Evolutionary conservation across 1,140 invertebrate genomes (phyloP).

Genomic region (Tachypleus tridentatus): DNA sequence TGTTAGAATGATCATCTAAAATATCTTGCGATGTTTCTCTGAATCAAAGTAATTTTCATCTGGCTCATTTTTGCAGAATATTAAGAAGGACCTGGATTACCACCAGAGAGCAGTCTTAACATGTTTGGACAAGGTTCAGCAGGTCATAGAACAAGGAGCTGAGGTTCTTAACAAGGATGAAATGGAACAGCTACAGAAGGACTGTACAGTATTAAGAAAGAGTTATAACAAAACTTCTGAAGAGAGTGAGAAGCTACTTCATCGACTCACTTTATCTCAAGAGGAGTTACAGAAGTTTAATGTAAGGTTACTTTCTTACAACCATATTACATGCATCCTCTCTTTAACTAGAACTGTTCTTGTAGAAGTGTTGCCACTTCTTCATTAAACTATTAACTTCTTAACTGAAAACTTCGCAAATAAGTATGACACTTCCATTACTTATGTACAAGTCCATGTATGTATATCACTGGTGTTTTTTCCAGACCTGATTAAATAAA

Average conservation of each 20-base stretch:
- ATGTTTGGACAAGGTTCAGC: constrained; percentile 79
- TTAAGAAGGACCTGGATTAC: constrained; percentile 79
- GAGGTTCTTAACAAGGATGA: constrained; percentile 82
- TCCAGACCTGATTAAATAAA: no score
- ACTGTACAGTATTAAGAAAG: constrained; percentile 64
- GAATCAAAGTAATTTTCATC: no score
- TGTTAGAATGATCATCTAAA: no score
- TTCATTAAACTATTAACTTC: no score
- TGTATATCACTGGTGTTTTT: no score
- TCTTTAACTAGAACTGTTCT: no score
- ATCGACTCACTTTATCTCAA: constrained; percentile 58
- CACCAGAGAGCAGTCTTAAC: constrained; percentile 72
- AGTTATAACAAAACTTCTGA: constrained; percentile 68
- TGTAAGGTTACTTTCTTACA: constrained; percentile 10
- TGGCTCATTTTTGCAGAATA: constrained; percentile 44
- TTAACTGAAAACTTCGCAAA: no score
- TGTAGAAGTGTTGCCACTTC: no score
- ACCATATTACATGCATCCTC: neutral
- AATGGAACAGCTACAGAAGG: constrained; percentile 66
- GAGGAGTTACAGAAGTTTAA: constrained; percentile 72
- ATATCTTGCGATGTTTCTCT: no score
- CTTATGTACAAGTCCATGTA: no score
- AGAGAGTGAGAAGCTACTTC: constrained; percentile 61
- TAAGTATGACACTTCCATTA: no score
- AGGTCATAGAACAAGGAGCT: constrained; percentile 73